These are phyloP conservation scores for Drosophila elegans DNA, from an alignment of 1,140 invertebrate genomes.

Conservation along the genomic window DNA sequence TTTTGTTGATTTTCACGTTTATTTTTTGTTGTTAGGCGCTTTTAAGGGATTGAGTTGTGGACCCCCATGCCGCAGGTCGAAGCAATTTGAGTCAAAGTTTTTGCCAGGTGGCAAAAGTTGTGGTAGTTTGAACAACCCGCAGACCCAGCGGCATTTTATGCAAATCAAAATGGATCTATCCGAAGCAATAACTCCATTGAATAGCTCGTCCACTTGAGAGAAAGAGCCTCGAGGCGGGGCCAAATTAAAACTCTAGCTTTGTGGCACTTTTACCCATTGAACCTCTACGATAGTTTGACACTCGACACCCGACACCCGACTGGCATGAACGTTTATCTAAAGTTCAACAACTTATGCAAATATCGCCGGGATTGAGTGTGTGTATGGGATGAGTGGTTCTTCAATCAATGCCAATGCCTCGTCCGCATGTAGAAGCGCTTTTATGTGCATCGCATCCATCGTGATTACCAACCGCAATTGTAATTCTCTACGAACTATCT, in stretches of 20 bases:
- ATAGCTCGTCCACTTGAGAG: slow-evolving; percentile 57
- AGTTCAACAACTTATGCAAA: slow-evolving; percentile 82
- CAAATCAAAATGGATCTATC: slow-evolving; percentile 59
- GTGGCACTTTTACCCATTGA: slow-evolving; percentile 58
- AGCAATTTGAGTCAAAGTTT: slow-evolving; percentile 55
- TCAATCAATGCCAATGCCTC: slow-evolving; percentile 66
- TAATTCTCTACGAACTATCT: slow-evolving; percentile 50
- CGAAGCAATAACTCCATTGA: slow-evolving; percentile 42
- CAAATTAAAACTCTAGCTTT: slow-evolving; percentile 74
- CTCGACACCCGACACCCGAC: slow-evolving; percentile 58
- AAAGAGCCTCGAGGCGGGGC: slow-evolving; percentile 47
- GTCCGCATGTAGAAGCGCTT: slow-evolving; percentile 29
- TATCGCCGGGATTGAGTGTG: slow-evolving; percentile 42
- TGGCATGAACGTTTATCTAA: slow-evolving; percentile 71
- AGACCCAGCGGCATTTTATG: slow-evolving; percentile 69
- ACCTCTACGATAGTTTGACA: slow-evolving; percentile 54
- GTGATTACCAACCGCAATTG: slow-evolving; percentile 60
- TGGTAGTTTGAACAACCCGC: slow-evolving; percentile 27
- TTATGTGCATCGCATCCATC: slow-evolving; percentile 36
- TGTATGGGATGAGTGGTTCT: slow-evolving; percentile 55
- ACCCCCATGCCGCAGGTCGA: slow-evolving; percentile 25
- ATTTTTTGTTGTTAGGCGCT: slow-evolving; percentile 2
- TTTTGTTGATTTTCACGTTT: slow-evolving; percentile 28
- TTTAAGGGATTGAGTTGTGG: slow-evolving; percentile 12
- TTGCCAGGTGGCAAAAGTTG: slow-evolving; percentile 36